Evolutionary conservation across 2,113 vertebrate genomes (phyloP), one percentile per base, ranked within the genome.

Genomic region (Proteles cristata): DNA sequence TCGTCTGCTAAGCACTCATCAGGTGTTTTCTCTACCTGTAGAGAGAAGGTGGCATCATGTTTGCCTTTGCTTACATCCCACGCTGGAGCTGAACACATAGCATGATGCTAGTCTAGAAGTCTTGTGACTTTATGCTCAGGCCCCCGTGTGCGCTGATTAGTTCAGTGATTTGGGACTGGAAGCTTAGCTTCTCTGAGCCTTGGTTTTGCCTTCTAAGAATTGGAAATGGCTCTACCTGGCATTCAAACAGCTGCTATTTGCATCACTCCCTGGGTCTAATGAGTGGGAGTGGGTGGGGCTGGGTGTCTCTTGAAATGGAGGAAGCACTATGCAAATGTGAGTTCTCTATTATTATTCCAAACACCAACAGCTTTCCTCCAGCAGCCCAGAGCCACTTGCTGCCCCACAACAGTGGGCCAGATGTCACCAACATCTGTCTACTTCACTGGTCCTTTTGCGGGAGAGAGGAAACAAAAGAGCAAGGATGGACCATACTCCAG

Each of bases 371-470:
- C 63, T 68, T 94, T 91, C 45, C 88, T 97, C 96, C 55, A 39
- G 61, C 90, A 93, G 69, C 90, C 69, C 26, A 82, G 88, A 93
- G 87, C 69, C 53, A 87, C 90, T 97, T 95, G 87, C 71, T 88
- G 66, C 90, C 89, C 71, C 19, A 73, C 61, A 69, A 82, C 61
- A 43, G 69, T 53, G 90, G 88, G 43, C 90, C 98, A 98, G 96
- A 96, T 97, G 97, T 97, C 95, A 45, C 39, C 87, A 97, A 89
- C 97, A 97, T 96, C 97, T 98, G 98, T 92, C 94, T 97, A 91
- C 79, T 63, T 91, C 35, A 0, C 84, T 89, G 68, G 71, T 93
- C 26, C 90, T 96, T 82, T 95, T 35, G 10, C 5, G 11, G 82
- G 31, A 87, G 33, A 58, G 73, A 26, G 35, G 65, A 23, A 88